phyloP scores from a whole-genome alignment of 2,888 invertebrate genomes.

The Crocallis elinguaria region DNA sequence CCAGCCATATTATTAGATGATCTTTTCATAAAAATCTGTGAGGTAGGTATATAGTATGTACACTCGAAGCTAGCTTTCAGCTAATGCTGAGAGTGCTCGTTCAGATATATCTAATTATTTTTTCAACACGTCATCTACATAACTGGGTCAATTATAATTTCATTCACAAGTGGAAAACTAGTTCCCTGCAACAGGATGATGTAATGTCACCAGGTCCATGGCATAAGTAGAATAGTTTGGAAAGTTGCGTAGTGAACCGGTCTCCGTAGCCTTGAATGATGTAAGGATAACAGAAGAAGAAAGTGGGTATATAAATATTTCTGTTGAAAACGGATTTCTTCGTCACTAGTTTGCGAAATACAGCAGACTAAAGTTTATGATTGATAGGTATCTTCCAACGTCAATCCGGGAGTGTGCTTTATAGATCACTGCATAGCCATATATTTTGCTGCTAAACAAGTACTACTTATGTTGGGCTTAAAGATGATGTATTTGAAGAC shows the following conservation, averaged over 20 bases:
- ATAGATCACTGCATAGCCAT: too few species aligned
- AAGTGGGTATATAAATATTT: slow-evolving; percentile 10
- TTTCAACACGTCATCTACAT: slow-evolving; percentile 24
- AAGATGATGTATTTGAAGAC: too few species aligned
- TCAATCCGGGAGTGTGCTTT: too few species aligned
- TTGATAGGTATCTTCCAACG: too few species aligned
- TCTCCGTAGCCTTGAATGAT: slow-evolving; percentile 32
- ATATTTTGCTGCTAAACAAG: too few species aligned
- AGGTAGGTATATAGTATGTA: too few species aligned
- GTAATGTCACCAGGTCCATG: slow-evolving; percentile 35
- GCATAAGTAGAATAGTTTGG: slow-evolving; percentile 30
- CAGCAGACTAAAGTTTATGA: too few species aligned
- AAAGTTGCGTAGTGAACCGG: slow-evolving; percentile 30
- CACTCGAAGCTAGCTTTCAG: too few species aligned
- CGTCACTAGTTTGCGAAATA: neutral
- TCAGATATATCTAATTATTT: neutral
- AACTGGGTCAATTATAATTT: slow-evolving; percentile 48
- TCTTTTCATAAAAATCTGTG: too few species aligned
- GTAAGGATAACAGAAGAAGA: slow-evolving; percentile 22
- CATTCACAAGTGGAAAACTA: slow-evolving; percentile 56
- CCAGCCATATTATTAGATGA: too few species aligned
- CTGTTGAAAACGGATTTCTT: neutral
- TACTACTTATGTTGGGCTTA: too few species aligned
- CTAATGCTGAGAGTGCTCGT: too few species aligned
- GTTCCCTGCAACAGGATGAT: slow-evolving; percentile 47